A percentile compares a stretch with the other conserved stretches of the same genome.
phyloP scores from a whole-genome alignment of 1,140 invertebrate species.

The Conopomorpha cramerella region DNA sequence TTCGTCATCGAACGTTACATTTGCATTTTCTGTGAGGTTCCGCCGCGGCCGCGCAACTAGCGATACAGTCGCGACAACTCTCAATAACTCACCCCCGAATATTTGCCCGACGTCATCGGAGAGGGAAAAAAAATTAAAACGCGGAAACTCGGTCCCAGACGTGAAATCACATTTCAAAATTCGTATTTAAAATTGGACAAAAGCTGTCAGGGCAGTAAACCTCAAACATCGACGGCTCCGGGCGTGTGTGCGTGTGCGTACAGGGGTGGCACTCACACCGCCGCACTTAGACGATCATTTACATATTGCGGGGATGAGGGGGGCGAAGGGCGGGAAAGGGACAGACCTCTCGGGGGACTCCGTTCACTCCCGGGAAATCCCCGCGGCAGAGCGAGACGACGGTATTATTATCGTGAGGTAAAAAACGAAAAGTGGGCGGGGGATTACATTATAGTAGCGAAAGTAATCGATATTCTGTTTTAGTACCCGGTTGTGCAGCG shows the following conservation, averaged over 20 bases:
- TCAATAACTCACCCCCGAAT: too few relatives aligned
- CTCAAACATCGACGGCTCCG: conserved; percentile 23
- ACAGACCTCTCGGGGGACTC: conserved; percentile 21
- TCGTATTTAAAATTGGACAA: conserved; percentile 53
- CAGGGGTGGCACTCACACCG: conserved; percentile 27
- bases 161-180: conserved; percentile 24
- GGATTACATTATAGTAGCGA: conserved; percentile 62
- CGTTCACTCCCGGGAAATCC: conserved; percentile 13
- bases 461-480: conserved; percentile 66
- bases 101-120: conserved; percentile 2
- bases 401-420: conserved; percentile 60
- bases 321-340: conserved; percentile 43
- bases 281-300: conserved; percentile 45
- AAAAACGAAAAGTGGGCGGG: conserved; percentile 63
- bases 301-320: conserved; percentile 43
- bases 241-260: conserved; percentile 14
- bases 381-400: conserved; percentile 48
- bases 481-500: conserved; percentile 48
- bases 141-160: conserved; percentile 3
- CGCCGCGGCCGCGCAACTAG: too few relatives aligned
- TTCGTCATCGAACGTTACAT: conserved; percentile 29
- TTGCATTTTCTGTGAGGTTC: too few relatives aligned
- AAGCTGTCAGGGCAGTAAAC: conserved; percentile 55
- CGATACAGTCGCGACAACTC: too few relatives aligned
- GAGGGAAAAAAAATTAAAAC: background rate